These are phyloP conservation scores for Mastigias papua DNA, from an alignment of 30 jellyfish, hydroid and myxozoan species.

Conservation along the genomic window DNA sequence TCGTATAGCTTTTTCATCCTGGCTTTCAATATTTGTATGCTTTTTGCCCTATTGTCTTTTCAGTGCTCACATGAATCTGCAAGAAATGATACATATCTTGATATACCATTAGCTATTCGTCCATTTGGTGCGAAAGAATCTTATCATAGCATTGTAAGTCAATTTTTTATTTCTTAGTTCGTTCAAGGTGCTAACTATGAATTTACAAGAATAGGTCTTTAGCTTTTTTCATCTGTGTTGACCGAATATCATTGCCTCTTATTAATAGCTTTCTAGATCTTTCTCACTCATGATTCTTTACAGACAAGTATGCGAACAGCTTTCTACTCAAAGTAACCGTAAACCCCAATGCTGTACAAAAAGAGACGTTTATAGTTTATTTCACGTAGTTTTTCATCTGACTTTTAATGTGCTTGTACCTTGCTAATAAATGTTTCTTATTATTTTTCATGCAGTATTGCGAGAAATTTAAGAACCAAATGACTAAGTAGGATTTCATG, in stretches of 20 bases:
- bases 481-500: too few relatives aligned
- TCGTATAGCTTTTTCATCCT: not conserved
- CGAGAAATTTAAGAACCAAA: too few relatives aligned
- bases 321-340: not conserved
- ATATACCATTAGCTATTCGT: slow-evolving; percentile 84
- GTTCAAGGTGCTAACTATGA: not conserved
- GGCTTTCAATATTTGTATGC: not conserved
- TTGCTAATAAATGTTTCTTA: too few relatives aligned
- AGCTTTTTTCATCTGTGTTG: too few relatives aligned
- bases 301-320: not conserved
- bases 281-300: not conserved
- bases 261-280: not conserved
- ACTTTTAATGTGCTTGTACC: too few relatives aligned
- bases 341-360: not conserved
- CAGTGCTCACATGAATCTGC: slow-evolving; percentile 90
- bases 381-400: too few relatives aligned
- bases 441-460: too few relatives aligned
- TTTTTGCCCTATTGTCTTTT: not conserved
- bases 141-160: slow-evolving; percentile 76
- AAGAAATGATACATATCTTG: slow-evolving; percentile 85
- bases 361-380: too few relatives aligned
- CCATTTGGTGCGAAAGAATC: slow-evolving; percentile 94
- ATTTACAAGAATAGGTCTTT: too few relatives aligned
- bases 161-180: not conserved
- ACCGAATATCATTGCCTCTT: not conserved